Evolutionary conservation across 2,113 vertebrate species (phyloP).

Genomic region (Psophia crepitans): DNA sequence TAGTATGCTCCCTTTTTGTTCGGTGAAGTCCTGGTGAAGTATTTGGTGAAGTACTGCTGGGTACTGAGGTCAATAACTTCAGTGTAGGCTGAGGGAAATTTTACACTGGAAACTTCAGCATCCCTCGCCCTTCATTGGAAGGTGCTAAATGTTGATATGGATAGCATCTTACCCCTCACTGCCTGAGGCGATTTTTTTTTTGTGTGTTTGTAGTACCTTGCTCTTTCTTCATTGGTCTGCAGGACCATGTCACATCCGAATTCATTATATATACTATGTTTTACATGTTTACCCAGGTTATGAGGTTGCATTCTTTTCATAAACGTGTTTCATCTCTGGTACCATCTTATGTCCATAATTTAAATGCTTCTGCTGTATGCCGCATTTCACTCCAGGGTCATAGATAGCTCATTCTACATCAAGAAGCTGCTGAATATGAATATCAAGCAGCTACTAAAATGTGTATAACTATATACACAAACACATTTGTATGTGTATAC

Average conservation of each 20-base stretch:
- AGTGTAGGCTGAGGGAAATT: neutral
- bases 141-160: neutral
- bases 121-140: neutral
- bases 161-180: neutral
- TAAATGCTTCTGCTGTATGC: neutral
- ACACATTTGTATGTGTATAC: neutral
- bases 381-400: neutral
- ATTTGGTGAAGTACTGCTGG: neutral
- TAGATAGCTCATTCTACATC: neutral
- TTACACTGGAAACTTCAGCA: neutral
- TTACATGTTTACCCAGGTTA: neutral
- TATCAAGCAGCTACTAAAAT: neutral
- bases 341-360: neutral
- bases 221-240: neutral
- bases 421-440: neutral
- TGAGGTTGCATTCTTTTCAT: neutral
- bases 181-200: rapidly evolving
- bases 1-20: neutral
- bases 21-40: neutral
- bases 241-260: neutral
- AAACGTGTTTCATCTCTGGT: neutral
- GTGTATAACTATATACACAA: neutral
- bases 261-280: neutral
- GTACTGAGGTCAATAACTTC: neutral
- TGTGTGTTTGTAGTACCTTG: neutral